Evolutionary conservation across 1,140 invertebrate genomes (phyloP).

Genomic region (Nephotettix cincticeps): DNA sequence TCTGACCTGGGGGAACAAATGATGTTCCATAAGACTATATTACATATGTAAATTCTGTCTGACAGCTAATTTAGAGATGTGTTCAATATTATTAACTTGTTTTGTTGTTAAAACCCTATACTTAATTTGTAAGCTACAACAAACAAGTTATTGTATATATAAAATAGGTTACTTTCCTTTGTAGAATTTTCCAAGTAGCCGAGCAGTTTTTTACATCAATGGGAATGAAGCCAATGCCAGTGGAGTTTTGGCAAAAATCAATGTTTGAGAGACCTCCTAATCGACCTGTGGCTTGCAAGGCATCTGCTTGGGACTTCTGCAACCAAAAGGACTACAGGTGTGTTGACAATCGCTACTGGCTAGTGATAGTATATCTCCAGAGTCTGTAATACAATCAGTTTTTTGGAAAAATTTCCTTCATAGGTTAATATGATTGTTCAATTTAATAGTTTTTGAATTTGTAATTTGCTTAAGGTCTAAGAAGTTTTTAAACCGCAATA

Average conservation of each 20-base stretch:
- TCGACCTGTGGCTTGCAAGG: slow-evolving; percentile 74
- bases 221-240: slow-evolving; percentile 72
- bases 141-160: neutral
- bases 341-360: no score
- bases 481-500: no score
- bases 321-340: slow-evolving; percentile 78
- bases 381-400: no score
- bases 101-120: neutral
- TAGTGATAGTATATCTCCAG: no score
- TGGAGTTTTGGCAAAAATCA: slow-evolving; percentile 78
- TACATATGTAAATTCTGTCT: no score
- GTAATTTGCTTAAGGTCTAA: no score
- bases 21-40: no score
- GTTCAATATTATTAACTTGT: neutral
- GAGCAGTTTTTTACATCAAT: slow-evolving; percentile 81
- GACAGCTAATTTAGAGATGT: neutral
- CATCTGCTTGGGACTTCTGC: slow-evolving; percentile 88
- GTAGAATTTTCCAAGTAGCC: slow-evolving; percentile 74
- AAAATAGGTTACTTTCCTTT: no score
- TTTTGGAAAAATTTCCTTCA: no score
- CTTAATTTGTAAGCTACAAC: neutral
- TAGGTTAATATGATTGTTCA: no score
- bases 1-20: no score
- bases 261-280: slow-evolving; percentile 71
- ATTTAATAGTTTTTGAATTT: no score